These are phyloP conservation scores for Drosophila santomea DNA, from an alignment of 1,140 invertebrate species.

Conservation along the genomic window DNA sequence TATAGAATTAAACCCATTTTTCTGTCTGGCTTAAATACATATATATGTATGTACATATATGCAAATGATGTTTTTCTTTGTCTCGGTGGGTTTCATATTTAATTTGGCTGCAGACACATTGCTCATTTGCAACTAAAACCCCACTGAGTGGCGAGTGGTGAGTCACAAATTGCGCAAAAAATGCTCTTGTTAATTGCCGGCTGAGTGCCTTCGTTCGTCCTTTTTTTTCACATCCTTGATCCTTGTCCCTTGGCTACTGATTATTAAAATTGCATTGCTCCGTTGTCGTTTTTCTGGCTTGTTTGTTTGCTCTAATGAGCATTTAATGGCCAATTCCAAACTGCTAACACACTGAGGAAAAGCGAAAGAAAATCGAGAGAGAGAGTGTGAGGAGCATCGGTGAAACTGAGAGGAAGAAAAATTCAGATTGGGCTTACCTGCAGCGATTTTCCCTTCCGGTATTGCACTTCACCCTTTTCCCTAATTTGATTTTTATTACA, in stretches of 20 bases:
- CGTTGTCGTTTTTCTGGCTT: conserved; percentile 38
- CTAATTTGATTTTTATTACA: conserved; percentile 51
- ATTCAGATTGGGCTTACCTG: conserved; percentile 51
- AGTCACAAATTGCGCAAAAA: conserved; percentile 49
- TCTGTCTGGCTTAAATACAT: background rate
- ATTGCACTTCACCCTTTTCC: conserved; percentile 45
- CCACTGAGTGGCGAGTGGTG: conserved; percentile 11
- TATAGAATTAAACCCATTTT: background rate
- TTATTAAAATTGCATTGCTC: conserved; percentile 48
- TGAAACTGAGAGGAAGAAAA: conserved; percentile 8
- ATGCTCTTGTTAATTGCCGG: conserved; percentile 41
- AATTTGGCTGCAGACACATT: conserved; percentile 1
- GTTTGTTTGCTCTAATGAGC: conserved; percentile 75
- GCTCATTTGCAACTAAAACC: background rate
- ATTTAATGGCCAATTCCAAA: conserved; percentile 67
- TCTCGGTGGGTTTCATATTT: background rate
- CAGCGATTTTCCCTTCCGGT: conserved; percentile 63
- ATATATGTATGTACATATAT: background rate
- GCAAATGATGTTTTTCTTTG: background rate
- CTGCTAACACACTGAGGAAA: conserved; percentile 18
- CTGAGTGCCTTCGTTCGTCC: background rate
- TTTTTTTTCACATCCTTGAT: background rate
- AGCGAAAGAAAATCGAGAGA: background rate
- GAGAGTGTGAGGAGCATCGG: background rate
- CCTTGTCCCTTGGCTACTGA: conserved; percentile 38